These are phyloP conservation scores for Kryphioiulus occultus DNA, from an alignment of 2,888 invertebrate genomes.

Conservation along the genomic window DNA sequence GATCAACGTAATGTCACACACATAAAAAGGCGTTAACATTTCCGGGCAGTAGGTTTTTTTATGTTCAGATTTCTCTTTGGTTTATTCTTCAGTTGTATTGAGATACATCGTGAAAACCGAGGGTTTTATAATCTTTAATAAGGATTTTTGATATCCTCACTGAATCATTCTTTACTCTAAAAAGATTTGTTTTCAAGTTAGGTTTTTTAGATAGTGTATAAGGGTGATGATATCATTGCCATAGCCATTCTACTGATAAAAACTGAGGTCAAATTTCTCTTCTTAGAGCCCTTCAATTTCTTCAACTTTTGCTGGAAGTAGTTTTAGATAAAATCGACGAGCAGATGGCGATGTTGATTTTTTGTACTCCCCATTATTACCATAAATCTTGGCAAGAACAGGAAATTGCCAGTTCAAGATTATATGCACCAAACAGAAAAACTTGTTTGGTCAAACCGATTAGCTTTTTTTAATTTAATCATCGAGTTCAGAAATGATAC, in stretches of 20 bases:
- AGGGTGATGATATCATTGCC: background rate
- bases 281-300: background rate
- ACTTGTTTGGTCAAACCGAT: background rate
- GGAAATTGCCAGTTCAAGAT: background rate
- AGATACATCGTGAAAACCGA: no score
- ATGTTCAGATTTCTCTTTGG: background rate
- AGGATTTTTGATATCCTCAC: no score
- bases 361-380: background rate
- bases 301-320: background rate
- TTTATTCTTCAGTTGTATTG: no score
- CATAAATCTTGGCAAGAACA: background rate
- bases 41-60: conserved; percentile 6
- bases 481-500: no score
- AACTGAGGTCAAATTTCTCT: background rate
- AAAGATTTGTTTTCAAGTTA: no score
- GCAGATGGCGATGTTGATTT: background rate
- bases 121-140: no score
- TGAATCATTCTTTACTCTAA: no score
- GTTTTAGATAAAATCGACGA: background rate
- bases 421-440: background rate
- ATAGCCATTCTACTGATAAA: background rate
- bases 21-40: background rate
- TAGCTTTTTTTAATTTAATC: background rate
- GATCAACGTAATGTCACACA: background rate
- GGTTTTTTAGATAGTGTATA: no score